Evolutionary conservation across 2,888 invertebrate species (phyloP).

Genomic region (Acrobasis consociella): DNA sequence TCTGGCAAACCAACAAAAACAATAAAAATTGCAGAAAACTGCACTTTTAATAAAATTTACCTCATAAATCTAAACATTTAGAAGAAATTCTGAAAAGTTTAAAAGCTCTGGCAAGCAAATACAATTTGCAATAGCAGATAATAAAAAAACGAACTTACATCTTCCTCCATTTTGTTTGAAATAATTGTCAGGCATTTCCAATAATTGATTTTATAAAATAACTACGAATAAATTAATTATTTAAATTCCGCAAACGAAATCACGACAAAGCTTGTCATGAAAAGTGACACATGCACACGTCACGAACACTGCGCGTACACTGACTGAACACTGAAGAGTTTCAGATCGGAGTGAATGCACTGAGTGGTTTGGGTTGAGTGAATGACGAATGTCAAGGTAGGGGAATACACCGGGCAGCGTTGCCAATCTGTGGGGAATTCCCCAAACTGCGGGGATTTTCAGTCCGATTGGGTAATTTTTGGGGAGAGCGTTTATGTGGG

Average conservation of each 20-base stretch:
- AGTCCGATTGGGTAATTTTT: too few species aligned
- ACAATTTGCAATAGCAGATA: conserved; percentile 8
- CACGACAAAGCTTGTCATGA: neutral
- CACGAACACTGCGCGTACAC: neutral
- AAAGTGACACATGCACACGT: conserved; percentile 1
- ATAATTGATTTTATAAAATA: neutral
- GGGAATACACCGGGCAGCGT: conserved; percentile 4
- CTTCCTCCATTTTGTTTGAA: conserved; percentile 15
- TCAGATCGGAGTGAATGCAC: neutral
- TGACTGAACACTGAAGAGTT: conserved; percentile 1
- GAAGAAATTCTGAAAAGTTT: too few species aligned
- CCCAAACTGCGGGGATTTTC: too few species aligned
- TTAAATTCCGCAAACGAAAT: neutral
- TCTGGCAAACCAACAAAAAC: too few species aligned
- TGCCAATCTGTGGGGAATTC: too few species aligned
- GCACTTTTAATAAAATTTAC: too few species aligned
- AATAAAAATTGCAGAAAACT: too few species aligned
- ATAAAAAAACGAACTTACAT: conserved; percentile 13
- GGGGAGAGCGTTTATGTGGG: too few species aligned
- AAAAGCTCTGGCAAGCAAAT: neutral
- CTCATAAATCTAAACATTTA: too few species aligned
- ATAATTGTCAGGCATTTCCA: conserved; percentile 8
- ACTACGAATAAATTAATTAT: neutral
- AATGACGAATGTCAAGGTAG: conserved; percentile 10
- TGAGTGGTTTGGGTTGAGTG: conserved; percentile 12